Evolutionary conservation across 2,888 invertebrate genomes (phyloP), one percentile per base, ranked within the genome.

Genomic region (Drosophila demipolita): DNA sequence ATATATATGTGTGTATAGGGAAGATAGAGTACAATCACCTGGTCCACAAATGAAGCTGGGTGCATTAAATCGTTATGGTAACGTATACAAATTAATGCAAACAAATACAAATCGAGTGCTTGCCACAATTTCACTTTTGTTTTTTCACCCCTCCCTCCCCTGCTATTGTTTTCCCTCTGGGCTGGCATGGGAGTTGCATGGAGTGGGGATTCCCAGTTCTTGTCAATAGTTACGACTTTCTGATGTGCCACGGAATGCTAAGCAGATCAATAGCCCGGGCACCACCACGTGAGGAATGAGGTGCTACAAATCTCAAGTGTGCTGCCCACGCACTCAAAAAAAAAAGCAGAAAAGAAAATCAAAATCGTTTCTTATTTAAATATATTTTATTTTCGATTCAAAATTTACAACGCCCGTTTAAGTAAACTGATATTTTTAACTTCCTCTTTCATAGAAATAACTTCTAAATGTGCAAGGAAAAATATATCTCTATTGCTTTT

Each of bases 31-130:
- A 73, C 89, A 85, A 79, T 85, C 85, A 85, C 87, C 85, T 85
- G 83, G 86, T 58, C 60, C 35, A 63, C 64, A 62, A 76, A 78
- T 54, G 87, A 73, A 74, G 66, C 65, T 54, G 78, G 63, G 76
- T 70, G 88, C 89, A 85, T 85, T 85, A 80, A 85, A 85, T 85
- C 72, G 76, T 81, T 89, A 83, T 75, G 61, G 86, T 83, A 87
- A 89, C 87, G 82, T 89, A 86, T 86, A 86, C 85, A 86, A 86
- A 86, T 89, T 71, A 82, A 86, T 89, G 87, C 85, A 86, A 89
- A 89, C 85, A 89, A 89, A 86, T 86, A 75, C 88, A 73, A 72
- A 45, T 45, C 61, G 77, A 81, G 70, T 86, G 80, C 55, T 64
- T 54, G 60, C 62, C 62, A 52, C 40, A 70, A 73, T 66, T 63